These are phyloP conservation scores for Oreonectes daqikongensis DNA, from an alignment of 2,797 vertebrate genomes.

Conservation along the genomic window DNA sequence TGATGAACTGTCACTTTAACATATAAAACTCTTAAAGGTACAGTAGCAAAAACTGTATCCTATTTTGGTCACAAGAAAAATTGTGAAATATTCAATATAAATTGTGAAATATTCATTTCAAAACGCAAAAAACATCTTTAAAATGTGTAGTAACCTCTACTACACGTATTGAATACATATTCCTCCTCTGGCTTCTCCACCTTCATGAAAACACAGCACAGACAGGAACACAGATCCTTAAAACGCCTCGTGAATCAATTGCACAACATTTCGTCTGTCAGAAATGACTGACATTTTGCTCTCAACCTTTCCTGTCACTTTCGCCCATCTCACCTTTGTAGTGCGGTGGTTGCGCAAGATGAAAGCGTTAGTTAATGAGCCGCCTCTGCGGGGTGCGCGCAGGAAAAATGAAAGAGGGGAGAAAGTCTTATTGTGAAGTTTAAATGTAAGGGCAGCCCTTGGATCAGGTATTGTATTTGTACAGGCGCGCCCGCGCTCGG, in stretches of 20 bases:
- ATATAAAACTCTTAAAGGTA: not conserved
- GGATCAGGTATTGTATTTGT: constrained; percentile 55
- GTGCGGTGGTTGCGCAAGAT: constrained; percentile 18
- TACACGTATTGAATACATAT: not conserved
- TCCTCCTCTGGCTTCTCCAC: not conserved
- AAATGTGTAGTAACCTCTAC: too few relatives aligned
- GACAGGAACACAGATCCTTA: not conserved
- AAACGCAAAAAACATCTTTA: not conserved
- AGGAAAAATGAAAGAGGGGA: constrained; percentile 31
- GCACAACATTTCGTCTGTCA: constrained; percentile 30
- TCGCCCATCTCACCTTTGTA: constrained; percentile 44
- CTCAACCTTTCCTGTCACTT: constrained; percentile 45
- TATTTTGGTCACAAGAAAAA: not conserved
- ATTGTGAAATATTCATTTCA: too few relatives aligned
- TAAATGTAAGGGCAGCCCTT: constrained; percentile 50
- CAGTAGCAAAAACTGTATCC: not conserved
- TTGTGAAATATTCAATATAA: too few relatives aligned
- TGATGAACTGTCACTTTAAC: not conserved
- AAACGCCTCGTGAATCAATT: constrained; percentile 17
- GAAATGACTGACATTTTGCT: constrained; percentile 42
- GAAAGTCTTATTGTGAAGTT: constrained; percentile 49
- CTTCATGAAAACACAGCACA: not conserved
- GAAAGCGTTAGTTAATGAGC: constrained; percentile 40
- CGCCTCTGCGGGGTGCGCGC: constrained; percentile 36
- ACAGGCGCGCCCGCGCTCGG: constrained; percentile 45